Evolutionary conservation across 2,888 invertebrate genomes (phyloP).

Genomic region (Oegoconia quadripuncta): DNA sequence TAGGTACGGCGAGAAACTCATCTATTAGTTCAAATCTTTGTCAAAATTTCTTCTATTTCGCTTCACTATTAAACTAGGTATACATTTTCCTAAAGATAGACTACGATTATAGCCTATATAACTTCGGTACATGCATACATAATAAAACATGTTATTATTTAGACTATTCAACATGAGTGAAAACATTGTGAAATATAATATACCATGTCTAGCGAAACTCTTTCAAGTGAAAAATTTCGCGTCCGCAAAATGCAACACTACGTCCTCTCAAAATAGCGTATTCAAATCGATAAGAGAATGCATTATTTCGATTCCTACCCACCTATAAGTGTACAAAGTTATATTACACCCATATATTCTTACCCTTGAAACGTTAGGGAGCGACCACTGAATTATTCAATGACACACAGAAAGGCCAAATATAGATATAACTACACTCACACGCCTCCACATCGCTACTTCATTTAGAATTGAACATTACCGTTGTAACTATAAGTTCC

Average conservation of each 20-base stretch:
- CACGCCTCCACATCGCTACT: constrained; percentile 39
- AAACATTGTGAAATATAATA: too few species aligned
- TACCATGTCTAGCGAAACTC: neutral
- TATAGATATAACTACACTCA: constrained; percentile 67
- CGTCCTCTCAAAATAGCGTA: constrained; percentile 30
- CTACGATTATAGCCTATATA: too few species aligned
- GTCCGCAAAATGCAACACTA: constrained; percentile 6
- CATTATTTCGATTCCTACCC: constrained; percentile 41
- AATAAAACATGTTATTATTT: too few species aligned
- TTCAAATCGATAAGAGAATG: constrained; percentile 45
- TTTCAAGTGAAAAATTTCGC: neutral
- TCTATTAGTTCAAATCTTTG: too few species aligned
- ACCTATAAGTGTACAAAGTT: constrained; percentile 43
- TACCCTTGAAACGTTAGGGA: constrained; percentile 75
- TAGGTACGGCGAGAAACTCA: too few species aligned
- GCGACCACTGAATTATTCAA: constrained; percentile 77
- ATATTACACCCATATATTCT: constrained; percentile 62
- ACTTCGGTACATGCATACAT: too few species aligned
- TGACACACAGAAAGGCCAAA: constrained; percentile 73
- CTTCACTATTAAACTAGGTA: too few species aligned
- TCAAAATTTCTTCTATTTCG: too few species aligned
- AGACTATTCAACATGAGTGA: too few species aligned
- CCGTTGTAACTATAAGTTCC: constrained; percentile 46
- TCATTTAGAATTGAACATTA: constrained; percentile 54
- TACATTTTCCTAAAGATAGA: too few species aligned